Evolutionary conservation across 2,888 invertebrate genomes (phyloP).

Genomic region (Leptinotarsa juncta): DNA sequence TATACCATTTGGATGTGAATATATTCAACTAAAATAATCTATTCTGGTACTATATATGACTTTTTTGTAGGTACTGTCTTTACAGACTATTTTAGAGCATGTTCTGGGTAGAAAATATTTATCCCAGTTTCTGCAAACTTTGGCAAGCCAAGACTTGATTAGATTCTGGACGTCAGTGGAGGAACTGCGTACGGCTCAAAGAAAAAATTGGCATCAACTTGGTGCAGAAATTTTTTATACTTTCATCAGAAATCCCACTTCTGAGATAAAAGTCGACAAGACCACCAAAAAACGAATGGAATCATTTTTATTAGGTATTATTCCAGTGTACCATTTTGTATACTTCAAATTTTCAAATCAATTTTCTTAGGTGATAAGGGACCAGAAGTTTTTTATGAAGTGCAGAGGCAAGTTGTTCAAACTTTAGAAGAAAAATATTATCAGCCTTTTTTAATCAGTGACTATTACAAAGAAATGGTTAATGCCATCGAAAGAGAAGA

Average conservation of each 20-base stretch:
- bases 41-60: neutral
- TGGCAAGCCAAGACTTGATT: conserved; percentile 85
- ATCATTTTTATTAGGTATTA: conserved; percentile 75
- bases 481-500: conserved; percentile 74
- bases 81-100: conserved; percentile 80
- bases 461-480: conserved; percentile 82
- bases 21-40: no score
- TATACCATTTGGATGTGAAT: no score
- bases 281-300: conserved; percentile 87
- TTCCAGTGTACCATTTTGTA: neutral
- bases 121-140: conserved; percentile 83
- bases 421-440: conserved; percentile 89
- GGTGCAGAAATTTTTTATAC: conserved; percentile 94
- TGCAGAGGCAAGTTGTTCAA: conserved; percentile 83
- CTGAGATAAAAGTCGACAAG: conserved; percentile 86
- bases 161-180: conserved; percentile 90
- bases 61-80: conserved; percentile 73
- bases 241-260: conserved; percentile 83
- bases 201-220: conserved; percentile 84
- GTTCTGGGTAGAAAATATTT: conserved; percentile 84
- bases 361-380: conserved; percentile 79
- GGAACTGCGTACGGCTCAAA: conserved; percentile 80
- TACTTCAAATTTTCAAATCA: neutral
- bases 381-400: conserved; percentile 88
- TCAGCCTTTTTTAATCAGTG: conserved; percentile 87